A percentile compares a stretch with the other conserved stretches of the same genome.
Conservation (phyloP, 2,888 invertebrate genomes). For the Balanococcus diminutus region DNA sequence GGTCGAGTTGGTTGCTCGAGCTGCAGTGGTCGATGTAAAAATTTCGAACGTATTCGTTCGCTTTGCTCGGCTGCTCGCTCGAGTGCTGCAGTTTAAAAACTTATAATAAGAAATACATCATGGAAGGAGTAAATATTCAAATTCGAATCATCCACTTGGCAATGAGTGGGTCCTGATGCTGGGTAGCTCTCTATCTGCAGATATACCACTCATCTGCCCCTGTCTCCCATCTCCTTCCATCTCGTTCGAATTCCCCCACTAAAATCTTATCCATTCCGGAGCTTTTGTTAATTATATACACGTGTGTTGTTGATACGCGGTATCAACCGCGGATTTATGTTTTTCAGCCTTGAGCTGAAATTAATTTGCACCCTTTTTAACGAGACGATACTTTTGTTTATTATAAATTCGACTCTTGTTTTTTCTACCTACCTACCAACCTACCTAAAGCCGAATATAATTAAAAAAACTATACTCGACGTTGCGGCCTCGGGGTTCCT, state of each 20-base stretch:
- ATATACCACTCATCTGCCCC: too few relatives aligned
- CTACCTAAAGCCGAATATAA: not conserved
- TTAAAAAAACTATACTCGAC: conserved; percentile 22
- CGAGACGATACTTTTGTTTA: conserved; percentile 17
- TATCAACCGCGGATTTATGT: conserved; percentile 16
- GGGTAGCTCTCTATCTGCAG: too few relatives aligned
- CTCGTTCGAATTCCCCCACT: not conserved
- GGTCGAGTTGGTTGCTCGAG: too few relatives aligned
- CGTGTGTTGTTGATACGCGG: conserved; percentile 9
- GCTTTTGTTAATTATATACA: not conserved
- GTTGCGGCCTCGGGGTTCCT: not conserved
- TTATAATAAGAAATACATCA: too few relatives aligned
- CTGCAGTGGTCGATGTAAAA: too few relatives aligned
- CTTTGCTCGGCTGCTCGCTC: too few relatives aligned
- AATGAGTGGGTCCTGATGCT: too few relatives aligned
- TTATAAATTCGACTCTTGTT: not conserved
- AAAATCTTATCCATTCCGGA: not conserved
- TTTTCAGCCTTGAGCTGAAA: conserved; percentile 25
- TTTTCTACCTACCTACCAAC: not conserved
- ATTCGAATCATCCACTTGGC: too few relatives aligned
- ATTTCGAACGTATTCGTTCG: too few relatives aligned
- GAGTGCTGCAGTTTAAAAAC: too few relatives aligned
- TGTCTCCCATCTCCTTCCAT: too few relatives aligned
- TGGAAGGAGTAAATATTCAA: too few relatives aligned
- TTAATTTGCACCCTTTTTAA: conserved; percentile 30